A percentile compares a stretch with the other conserved stretches of the same genome.
phyloP scores from a whole-genome alignment of 2,113 vertebrate genomes.

The Lasiurus borealis region DNA sequence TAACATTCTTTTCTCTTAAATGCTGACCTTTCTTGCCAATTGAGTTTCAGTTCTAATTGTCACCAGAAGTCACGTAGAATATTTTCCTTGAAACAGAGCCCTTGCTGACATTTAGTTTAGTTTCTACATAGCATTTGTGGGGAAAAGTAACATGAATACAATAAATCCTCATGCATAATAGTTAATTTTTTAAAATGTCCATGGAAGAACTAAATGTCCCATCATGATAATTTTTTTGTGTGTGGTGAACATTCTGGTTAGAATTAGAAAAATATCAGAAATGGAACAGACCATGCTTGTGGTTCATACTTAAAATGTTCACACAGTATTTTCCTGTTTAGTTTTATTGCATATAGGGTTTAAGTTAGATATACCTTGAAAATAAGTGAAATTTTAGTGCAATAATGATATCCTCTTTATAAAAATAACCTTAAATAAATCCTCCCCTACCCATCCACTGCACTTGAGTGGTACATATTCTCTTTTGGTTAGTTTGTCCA shows the following conservation, averaged over 20 bases:
- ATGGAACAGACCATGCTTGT: conserved; percentile 52
- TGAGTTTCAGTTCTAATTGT: conserved; percentile 70
- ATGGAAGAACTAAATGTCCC: conserved; percentile 53
- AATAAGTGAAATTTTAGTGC: conserved; percentile 40
- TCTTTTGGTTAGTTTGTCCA: conserved; percentile 14
- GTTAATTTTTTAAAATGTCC: conserved; percentile 49
- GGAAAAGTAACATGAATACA: conserved; percentile 41
- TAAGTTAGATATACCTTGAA: conserved; percentile 37
- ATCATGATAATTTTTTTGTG: neutral
- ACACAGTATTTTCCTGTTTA: neutral
- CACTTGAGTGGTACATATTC: neutral
- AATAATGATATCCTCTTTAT: neutral
- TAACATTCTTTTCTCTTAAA: conserved; percentile 38
- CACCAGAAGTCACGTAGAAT: conserved; percentile 53
- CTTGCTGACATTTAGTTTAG: conserved; percentile 61
- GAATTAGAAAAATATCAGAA: conserved; percentile 62
- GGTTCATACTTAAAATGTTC: conserved; percentile 57
- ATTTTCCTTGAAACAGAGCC: conserved; percentile 39
- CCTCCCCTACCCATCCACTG: neutral
- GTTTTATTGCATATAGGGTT: conserved; percentile 39
- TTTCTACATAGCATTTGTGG: conserved; percentile 49
- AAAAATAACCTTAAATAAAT: conserved; percentile 16
- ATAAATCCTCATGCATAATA: conserved; percentile 56
- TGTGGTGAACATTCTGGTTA: conserved; percentile 29
- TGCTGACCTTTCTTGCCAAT: conserved; percentile 39